These are phyloP conservation scores for Cheilosia pagana DNA, from an alignment of 2,888 invertebrate genomes.

Conservation along the genomic window DNA sequence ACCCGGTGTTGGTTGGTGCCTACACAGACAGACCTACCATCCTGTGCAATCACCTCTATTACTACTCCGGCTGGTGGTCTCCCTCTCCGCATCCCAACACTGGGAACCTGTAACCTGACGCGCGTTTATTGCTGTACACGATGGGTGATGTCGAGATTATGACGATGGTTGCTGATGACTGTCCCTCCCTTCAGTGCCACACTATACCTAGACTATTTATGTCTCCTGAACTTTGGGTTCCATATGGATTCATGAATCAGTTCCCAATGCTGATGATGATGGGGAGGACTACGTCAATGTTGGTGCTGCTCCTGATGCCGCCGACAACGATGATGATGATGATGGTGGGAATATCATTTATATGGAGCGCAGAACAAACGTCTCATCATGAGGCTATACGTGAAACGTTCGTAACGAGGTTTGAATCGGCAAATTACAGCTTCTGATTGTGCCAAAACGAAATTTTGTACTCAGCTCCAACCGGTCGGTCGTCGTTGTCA, in stretches of 20 bases:
- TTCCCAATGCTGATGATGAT: slow-evolving; percentile 43
- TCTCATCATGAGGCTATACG: slow-evolving; percentile 77
- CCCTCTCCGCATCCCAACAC: too few species aligned
- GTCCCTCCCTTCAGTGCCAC: neutral
- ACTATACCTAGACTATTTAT: slow-evolving; percentile 19
- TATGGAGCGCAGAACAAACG: slow-evolving; percentile 76
- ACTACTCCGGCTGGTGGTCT: slow-evolving; percentile 22
- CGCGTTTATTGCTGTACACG: slow-evolving; percentile 33
- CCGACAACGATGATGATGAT: slow-evolving; percentile 60
- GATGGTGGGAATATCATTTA: slow-evolving; percentile 75
- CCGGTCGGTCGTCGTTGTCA: slow-evolving; percentile 6
- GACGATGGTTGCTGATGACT: slow-evolving; percentile 40
- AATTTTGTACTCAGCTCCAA: slow-evolving; percentile 59
- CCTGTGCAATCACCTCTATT: slow-evolving; percentile 55
- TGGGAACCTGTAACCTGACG: slow-evolving; percentile 33
- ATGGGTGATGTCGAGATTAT: slow-evolving; percentile 54
- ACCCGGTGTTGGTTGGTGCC: slow-evolving; percentile 67
- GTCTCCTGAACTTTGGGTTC: slow-evolving; percentile 42
- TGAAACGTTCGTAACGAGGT: slow-evolving; percentile 79
- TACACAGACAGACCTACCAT: slow-evolving; percentile 44
- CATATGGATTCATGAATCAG: slow-evolving; percentile 65
- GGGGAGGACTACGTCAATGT: slow-evolving; percentile 34
- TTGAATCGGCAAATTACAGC: slow-evolving; percentile 79
- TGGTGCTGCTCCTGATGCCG: slow-evolving; percentile 31
- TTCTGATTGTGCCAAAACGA: slow-evolving; percentile 77